Base-by-base conservation (phyloP, 1,140 invertebrate species). In the Phymorhynchus buccinoides region DNA sequence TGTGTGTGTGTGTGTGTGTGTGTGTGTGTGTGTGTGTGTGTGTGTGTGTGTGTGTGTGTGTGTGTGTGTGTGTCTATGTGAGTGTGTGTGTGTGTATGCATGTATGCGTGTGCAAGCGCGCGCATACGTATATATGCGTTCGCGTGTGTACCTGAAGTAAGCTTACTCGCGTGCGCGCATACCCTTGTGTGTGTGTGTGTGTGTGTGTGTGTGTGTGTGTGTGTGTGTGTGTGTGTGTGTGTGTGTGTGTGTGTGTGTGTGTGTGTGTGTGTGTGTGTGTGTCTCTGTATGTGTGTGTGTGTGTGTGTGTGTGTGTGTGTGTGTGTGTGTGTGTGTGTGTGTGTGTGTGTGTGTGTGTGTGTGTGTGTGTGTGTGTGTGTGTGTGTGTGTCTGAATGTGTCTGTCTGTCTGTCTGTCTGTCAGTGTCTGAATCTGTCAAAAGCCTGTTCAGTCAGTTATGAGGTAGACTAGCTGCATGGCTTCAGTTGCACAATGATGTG, bases 1-100 rank as follows among this genome's bases (percentile, higher is more conserved):
- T n/a, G n/a, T n/a, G n/a, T n/a, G n/a, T n/a, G n/a, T n/a, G n/a
- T n/a, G n/a, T n/a, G n/a, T 52, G 12, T 14, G 48, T 9, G 48
- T 52, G 48, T 9, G 48, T 52, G 48, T 9, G 48, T 52, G 48
- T 14, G 22, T 52, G 48, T 9, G 12, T 52, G 48, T 14, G 48
- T 52, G 48, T 52, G 48, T 52, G 48, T 52, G 48, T 52, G 30
- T 3, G 30, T 1, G 71, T 39, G 37, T 73, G 71, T 3, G 30
- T 1, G 71, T 73, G 71, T 73, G 71, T 73, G 71, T 73, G 71
- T 73, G 71, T 73, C 12, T 73, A n/a, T 73, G 71, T 73, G 71
- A 16, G 71, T 73, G 71, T 3, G 71, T 73, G 71, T 73, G 1
- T 73, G 71, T 73, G 71, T 1, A n/a, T 73, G 3, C n/a, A n/a